These are phyloP conservation scores for Rhyacophila brunnea DNA, from an alignment of 1,140 invertebrate species.

Conservation along the genomic window DNA sequence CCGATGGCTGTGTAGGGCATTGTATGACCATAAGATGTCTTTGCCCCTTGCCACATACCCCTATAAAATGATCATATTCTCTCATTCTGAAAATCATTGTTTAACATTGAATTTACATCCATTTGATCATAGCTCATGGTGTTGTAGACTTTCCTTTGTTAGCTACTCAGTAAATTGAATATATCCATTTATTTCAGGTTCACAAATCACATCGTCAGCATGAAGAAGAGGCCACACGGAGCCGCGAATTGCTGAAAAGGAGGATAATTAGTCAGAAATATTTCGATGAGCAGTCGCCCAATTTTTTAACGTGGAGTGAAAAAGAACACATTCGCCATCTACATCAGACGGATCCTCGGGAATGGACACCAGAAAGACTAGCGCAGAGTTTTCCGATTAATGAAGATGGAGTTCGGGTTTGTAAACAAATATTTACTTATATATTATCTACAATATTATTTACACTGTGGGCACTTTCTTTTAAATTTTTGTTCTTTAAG, in stretches of 20 bases:
- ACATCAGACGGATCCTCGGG: constrained; percentile 62
- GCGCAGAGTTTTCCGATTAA: constrained; percentile 78
- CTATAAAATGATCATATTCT: neutral
- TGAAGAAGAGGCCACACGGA: constrained; percentile 41
- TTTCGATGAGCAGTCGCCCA: constrained; percentile 67
- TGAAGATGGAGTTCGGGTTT: constrained; percentile 58
- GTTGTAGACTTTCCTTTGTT: neutral
- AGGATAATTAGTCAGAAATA: constrained; percentile 71
- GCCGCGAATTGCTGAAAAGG: constrained; percentile 53
- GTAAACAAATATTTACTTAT: too few species aligned
- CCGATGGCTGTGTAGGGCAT: too few species aligned
- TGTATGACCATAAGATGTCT: neutral
- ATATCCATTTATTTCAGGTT: constrained; percentile 22
- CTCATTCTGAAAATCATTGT: too few species aligned
- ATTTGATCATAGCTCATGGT: neutral
- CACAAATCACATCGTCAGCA: constrained; percentile 43
- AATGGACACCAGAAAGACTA: constrained; percentile 72
- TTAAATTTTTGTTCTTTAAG: too few species aligned
- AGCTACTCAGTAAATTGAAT: neutral
- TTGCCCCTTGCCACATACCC: neutral
- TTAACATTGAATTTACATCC: neutral
- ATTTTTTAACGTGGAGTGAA: constrained; percentile 79
- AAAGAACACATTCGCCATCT: constrained; percentile 79
- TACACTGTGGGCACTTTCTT: too few species aligned
- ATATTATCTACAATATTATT: constrained; percentile 29